A percentile compares a stretch with the other conserved stretches of the same genome.
Conservation (phyloP, 2,797 vertebrate species). For the Diglossa cyanea region DNA sequence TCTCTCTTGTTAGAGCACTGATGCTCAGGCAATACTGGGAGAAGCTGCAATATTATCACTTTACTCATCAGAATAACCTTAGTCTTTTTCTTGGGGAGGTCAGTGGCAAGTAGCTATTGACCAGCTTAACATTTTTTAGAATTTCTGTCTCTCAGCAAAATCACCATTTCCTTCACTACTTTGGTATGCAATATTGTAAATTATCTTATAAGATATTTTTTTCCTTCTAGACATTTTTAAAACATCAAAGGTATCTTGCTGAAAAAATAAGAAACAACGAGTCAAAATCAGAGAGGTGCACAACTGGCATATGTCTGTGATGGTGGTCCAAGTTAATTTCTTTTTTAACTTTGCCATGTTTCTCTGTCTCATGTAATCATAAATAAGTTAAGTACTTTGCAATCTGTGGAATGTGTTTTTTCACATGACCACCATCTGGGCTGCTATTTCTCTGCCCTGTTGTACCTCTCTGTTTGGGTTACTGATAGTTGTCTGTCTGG, state of each 20-base stretch:
- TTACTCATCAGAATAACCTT: not conserved
- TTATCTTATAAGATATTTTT: not conserved
- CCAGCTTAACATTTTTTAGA: not conserved
- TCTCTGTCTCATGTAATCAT: slow-evolving; percentile 16
- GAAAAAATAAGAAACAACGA: not conserved
- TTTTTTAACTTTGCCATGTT: slow-evolving; percentile 39
- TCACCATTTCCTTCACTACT: not conserved
- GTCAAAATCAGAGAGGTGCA: not conserved
- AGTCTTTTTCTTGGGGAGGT: not conserved
- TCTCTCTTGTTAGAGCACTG: not conserved
- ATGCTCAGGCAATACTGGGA: not conserved
- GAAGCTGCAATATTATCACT: not conserved
- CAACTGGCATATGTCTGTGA: not conserved
- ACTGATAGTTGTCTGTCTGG: slow-evolving; percentile 37
- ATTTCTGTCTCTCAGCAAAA: not conserved
- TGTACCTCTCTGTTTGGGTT: slow-evolving; percentile 48
- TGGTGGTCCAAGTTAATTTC: not conserved
- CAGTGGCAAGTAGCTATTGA: not conserved
- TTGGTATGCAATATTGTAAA: not conserved
- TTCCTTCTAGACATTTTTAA: not conserved
- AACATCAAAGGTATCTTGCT: not conserved
- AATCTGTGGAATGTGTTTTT: slow-evolving; percentile 48
- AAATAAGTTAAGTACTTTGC: slow-evolving; percentile 10
- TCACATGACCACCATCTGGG: slow-evolving; percentile 31
- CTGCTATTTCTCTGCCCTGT: slow-evolving; percentile 25